Base-by-base conservation (phyloP, 2,113 vertebrate species). In the Cacatua alba region DNA sequence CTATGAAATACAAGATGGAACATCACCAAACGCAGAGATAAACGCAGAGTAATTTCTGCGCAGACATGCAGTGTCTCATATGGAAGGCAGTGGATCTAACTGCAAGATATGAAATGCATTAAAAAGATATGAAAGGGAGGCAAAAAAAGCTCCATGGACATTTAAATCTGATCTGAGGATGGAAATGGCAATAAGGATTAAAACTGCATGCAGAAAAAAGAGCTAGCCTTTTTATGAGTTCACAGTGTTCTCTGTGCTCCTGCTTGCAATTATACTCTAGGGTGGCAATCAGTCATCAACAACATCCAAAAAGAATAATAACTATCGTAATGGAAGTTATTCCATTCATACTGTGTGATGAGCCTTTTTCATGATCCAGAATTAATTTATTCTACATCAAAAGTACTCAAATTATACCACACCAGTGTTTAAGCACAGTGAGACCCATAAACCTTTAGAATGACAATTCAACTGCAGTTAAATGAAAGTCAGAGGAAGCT, bases 211-310 rank as follows among this genome's bases (percentile, higher is more conserved):
- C 86, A 90, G 76, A 63, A 82, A 88, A 88, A 88, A 74, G 43
- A 91, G 28, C 16, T 69, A 79, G 57, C 18, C 23, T 69, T 86
- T 88, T 90, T 82, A 96, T 51, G 29, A 43, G 37, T 69, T 93
- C 86, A 92, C 55, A 93, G 43, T 90, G 70, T 93, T 94, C 91
- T 92, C 92, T 63, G 28, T 69, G 44, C 14, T 88, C 25, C 53
- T 80, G 49, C 77, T 81, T 84, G 72, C 55, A 95, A 71, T 95
- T 94, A 88, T 68, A 88, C 76, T 88, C 64, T 49, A 78, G 72
- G 12, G 83, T 64, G 43, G 55, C 60, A 92, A 95, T 95, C 95
- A 86, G 51, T 95, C 95, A 92, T 48, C 64, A 82, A 74, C 23
- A 89, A 88, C 37, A 91, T 57, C 63, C 35, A 37, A 76, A 87